phyloP scores from a whole-genome alignment of 2,113 vertebrate species.

The Deroptyus accipitrinus region DNA sequence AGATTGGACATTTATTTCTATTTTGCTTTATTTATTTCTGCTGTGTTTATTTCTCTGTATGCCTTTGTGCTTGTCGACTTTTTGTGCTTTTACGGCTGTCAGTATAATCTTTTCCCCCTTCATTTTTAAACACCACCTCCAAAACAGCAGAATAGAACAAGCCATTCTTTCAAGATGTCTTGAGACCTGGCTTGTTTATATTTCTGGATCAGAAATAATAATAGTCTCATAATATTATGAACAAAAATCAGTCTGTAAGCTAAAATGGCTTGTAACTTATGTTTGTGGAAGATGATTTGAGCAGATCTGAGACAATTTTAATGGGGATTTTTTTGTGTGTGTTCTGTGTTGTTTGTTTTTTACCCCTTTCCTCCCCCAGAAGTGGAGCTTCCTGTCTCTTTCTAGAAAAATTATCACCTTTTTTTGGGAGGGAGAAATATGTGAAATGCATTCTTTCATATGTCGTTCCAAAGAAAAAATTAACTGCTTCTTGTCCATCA shows the following conservation, averaged over 20 bases:
- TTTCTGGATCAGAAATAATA: not conserved
- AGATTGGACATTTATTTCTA: not conserved
- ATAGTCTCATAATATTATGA: not conserved
- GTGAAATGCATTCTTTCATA: not conserved
- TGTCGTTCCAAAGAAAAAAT: not conserved
- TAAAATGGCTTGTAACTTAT: not conserved
- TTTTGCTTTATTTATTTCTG: not conserved
- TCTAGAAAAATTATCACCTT: not conserved
- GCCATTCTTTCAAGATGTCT: not conserved
- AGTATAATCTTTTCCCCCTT: not conserved
- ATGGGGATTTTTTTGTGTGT: not conserved
- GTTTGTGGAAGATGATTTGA: not conserved
- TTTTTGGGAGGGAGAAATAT: not conserved
- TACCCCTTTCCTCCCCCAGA: not conserved
- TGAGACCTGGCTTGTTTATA: not conserved
- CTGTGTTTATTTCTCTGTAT: not conserved
- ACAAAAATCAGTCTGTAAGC: not conserved
- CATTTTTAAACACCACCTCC: not conserved
- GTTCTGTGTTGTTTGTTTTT: not conserved
- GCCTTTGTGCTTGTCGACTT: not conserved
- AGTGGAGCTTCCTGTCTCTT: not conserved
- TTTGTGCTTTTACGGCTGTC: not conserved
- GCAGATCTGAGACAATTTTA: not conserved
- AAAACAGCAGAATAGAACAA: not conserved
- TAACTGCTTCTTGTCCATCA: not conserved